Evolutionary conservation across 2,797 vertebrate genomes (phyloP), one percentile per base, ranked within the genome.

Genomic region (Furcifer pardalis): DNA sequence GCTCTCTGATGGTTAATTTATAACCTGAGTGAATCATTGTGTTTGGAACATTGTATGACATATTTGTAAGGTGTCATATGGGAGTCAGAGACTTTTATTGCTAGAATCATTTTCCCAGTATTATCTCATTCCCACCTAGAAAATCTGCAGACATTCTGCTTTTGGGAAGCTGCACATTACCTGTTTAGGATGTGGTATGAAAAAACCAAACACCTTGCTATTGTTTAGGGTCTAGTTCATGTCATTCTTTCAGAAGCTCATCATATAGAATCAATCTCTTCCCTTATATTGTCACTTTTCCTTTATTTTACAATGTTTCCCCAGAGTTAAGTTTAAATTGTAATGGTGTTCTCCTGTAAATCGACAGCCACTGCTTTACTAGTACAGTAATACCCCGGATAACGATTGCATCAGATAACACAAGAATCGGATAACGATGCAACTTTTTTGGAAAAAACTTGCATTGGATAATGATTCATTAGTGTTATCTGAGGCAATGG

Each of bases 11-110:
- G 35, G 40, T 25, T 32, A 63, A 52, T 5, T 17, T 80, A 23
- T 76, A 72, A 63, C 7, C 44, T 76, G 63, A 69, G 35, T 10
- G 42, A 77, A 81, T 21, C 66, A 49, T 63, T 77, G 37, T 25
- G 42, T 65, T 75, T 59, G 19, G 17, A 42, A 37, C 68, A 30
- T 40, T 7, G 9, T 25, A 1, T 40, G 25, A 1, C 83, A 35
- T 27, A 74, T 9, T 76, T 81, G 37, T 35, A 84, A 84, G 12
- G 32, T 75, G 32, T 35, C 6, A 74, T 76, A 82, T 63, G 77
- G 42, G 37, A 10, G 42, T 79, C 13, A 68, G 73, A 25, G 2
- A 8, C 17, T 76, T 86, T 79, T 15, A 84, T 4, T 82, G 44
- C 35, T 69, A 1, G 12, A 4, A 6, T 87, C 6, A 1, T n/a